These are phyloP conservation scores for Sinocyclocheilus anophthalmus DNA, from an alignment of 2,113 vertebrate genomes.

Conservation along the genomic window DNA sequence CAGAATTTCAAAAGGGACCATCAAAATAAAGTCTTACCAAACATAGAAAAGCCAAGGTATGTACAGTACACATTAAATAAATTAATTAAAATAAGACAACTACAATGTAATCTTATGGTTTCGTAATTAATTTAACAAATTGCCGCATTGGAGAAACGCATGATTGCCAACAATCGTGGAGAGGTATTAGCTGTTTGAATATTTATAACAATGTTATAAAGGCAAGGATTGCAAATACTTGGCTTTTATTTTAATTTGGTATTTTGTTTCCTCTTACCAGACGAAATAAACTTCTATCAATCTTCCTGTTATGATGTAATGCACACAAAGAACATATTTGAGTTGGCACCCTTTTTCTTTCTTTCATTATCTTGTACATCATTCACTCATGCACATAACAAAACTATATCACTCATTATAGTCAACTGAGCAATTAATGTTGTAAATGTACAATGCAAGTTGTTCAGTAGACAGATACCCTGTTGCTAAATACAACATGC, in stretches of 20 bases:
- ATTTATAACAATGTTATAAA: neutral
- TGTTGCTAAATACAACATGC: neutral
- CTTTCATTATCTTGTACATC: neutral
- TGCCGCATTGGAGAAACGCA: neutral
- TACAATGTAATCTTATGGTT: neutral
- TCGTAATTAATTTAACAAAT: neutral
- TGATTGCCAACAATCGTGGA: neutral
- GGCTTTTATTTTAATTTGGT: too few relatives aligned
- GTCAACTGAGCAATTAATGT: neutral
- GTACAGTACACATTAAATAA: neutral
- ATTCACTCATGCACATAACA: neutral
- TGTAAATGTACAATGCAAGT: neutral
- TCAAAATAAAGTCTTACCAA: too few relatives aligned
- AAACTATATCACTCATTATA: neutral
- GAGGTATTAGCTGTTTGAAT: neutral
- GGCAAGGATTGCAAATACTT: neutral
- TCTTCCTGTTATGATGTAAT: too few relatives aligned
- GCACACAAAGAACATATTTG: neutral
- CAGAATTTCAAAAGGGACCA: too few relatives aligned
- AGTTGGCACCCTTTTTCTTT: neutral
- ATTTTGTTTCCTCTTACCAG: too few relatives aligned
- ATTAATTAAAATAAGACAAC: neutral
- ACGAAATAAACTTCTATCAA: too few relatives aligned
- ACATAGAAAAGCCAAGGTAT: neutral
- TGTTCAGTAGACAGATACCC: neutral